These are phyloP conservation scores for Diceros bicornis DNA, from an alignment of 2,797 vertebrate genomes.

Conservation along the genomic window DNA sequence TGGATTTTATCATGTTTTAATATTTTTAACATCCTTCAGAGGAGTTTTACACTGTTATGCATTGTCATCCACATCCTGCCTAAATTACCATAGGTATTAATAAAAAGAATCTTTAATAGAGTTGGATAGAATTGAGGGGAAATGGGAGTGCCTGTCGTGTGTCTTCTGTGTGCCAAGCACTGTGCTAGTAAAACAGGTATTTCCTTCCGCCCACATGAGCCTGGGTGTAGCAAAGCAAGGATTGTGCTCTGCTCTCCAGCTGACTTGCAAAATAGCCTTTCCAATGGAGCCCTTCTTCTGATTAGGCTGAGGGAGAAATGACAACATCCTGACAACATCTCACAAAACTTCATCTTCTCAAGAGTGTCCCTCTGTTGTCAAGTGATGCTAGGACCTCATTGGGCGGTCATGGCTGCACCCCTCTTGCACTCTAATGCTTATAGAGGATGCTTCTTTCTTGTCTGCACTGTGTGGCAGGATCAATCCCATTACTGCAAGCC, in stretches of 20 bases:
- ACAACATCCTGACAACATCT: neutral
- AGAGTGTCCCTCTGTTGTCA: neutral
- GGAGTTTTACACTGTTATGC: neutral
- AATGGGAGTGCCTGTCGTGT: neutral
- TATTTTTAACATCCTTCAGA: neutral
- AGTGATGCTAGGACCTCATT: rapidly evolving
- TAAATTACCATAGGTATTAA: neutral
- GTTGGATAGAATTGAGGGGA: neutral
- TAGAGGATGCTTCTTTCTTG: neutral
- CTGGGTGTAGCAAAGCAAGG: neutral
- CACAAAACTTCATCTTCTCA: neutral
- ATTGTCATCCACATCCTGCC: neutral
- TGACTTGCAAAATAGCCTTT: neutral
- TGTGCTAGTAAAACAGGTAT: neutral
- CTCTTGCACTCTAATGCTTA: too few relatives aligned
- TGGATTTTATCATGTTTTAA: neutral
- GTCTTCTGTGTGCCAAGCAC: neutral
- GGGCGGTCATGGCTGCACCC: rapidly evolving
- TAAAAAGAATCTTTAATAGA: neutral
- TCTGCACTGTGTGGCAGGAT: neutral
- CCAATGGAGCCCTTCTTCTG: neutral
- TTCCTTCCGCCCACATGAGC: neutral
- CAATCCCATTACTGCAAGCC: neutral
- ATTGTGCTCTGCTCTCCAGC: neutral
- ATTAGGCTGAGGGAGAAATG: neutral